Conservation (phyloP, 2,113 vertebrate species). For the Bufo gargarizans region DNA sequence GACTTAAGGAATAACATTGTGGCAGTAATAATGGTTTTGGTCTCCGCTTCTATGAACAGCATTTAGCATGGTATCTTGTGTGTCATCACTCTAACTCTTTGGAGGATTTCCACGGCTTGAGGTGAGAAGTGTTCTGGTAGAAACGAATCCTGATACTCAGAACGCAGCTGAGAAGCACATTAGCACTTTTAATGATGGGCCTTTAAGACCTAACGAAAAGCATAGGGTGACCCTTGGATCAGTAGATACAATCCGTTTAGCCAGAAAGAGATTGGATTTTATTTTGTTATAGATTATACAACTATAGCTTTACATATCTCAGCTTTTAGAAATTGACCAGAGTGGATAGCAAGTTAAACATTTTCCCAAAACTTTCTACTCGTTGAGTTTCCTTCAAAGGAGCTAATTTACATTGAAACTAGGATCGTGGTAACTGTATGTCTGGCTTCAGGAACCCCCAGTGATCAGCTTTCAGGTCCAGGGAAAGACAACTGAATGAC, state of each 20-base stretch:
- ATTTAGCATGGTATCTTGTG: constrained; percentile 54
- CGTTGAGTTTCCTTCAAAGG: not conserved
- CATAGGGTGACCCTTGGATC: constrained; percentile 40
- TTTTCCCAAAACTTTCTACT: not conserved
- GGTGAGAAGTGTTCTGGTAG: constrained; percentile 67
- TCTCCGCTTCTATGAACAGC: constrained; percentile 48
- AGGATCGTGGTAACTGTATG: too few species aligned
- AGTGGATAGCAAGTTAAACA: too few species aligned
- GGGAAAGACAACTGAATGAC: too few species aligned
- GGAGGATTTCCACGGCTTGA: constrained; percentile 64
- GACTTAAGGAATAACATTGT: not conserved
- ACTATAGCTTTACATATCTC: not conserved
- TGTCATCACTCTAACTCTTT: constrained; percentile 64
- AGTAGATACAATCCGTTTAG: constrained; percentile 40
- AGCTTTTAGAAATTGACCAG: not conserved
- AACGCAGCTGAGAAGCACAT: constrained; percentile 66
- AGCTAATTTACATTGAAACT: too few species aligned
- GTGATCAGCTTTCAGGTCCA: too few species aligned
- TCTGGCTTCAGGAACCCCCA: too few species aligned
- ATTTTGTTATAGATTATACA: not conserved
- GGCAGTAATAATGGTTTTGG: not conserved
- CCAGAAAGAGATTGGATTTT: not conserved
- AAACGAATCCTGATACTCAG: constrained; percentile 60
- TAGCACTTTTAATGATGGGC: constrained; percentile 68
- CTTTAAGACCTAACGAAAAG: constrained; percentile 60